phyloP scores from a whole-genome alignment of 2,113 vertebrate species.

The Eulemur macaco region DNA sequence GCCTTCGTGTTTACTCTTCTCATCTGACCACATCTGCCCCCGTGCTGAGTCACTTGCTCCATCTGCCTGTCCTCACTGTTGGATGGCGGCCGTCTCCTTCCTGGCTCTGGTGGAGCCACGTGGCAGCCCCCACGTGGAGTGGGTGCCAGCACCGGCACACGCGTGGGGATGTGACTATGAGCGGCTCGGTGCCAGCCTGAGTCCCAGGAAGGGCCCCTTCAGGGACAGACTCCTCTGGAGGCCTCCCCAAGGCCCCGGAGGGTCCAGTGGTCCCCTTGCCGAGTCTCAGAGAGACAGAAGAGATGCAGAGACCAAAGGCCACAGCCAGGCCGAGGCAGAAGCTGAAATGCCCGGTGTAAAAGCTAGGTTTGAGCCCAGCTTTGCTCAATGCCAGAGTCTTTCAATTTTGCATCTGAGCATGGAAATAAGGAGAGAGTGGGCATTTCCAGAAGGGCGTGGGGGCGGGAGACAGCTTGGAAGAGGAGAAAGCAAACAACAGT shows the following conservation, averaged over 20 bases:
- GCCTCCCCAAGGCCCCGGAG: rapidly evolving
- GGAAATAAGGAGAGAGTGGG: background rate
- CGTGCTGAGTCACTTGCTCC: slow-evolving; percentile 52
- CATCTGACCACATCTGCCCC: slow-evolving; percentile 72
- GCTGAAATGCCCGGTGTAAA: background rate
- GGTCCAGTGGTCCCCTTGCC: background rate
- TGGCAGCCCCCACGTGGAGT: slow-evolving; percentile 31
- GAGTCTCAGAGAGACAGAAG: background rate
- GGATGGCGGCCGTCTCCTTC: background rate
- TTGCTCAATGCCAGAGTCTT: background rate
- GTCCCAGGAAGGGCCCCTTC: rapidly evolving
- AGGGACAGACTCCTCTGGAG: background rate
- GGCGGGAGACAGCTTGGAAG: background rate
- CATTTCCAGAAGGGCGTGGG: background rate
- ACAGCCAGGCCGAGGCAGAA: background rate
- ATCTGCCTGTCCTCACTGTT: slow-evolving; percentile 59
- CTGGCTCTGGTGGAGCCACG: slow-evolving; percentile 46
- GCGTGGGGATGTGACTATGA: background rate
- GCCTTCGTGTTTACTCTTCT: slow-evolving; percentile 46
- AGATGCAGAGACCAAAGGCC: background rate
- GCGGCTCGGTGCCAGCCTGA: background rate
- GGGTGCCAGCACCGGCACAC: slow-evolving; percentile 47
- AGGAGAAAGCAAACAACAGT: background rate
- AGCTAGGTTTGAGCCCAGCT: background rate
- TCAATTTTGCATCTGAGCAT: background rate